Evolutionary conservation across 1,140 invertebrate genomes (phyloP).

Genomic region (Zaprionus ghesquierei): DNA sequence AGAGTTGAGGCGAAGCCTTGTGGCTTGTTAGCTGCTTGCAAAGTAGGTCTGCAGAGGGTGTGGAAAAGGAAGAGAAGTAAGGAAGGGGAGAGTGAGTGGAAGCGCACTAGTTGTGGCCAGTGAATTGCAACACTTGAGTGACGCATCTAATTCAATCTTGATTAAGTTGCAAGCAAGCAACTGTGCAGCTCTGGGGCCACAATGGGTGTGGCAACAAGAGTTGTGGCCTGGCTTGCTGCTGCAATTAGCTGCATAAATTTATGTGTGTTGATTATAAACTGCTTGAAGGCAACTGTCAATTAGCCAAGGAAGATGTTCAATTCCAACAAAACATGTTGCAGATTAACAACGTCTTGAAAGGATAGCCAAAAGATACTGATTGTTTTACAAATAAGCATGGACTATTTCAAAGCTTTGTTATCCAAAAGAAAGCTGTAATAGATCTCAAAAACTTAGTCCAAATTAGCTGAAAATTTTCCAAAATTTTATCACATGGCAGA

Average conservation of each 20-base stretch:
- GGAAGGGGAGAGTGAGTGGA: not conserved
- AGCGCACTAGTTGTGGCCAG: not conserved
- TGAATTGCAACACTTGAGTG: not conserved
- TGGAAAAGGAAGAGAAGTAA: not conserved
- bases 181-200: not conserved
- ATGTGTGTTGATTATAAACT: not conserved
- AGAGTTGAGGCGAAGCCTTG: slow-evolving; percentile 12
- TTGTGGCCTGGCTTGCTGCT: not conserved
- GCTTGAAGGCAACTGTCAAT: not conserved
- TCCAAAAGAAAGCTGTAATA: too few relatives aligned
- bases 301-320: too few relatives aligned
- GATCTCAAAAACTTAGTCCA: too few relatives aligned
- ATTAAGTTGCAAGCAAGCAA: slow-evolving; percentile 11
- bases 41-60: not conserved
- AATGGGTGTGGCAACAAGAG: not conserved
- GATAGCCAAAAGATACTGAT: too few relatives aligned
- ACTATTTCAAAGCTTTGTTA: too few relatives aligned
- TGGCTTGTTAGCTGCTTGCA: slow-evolving; percentile 6
- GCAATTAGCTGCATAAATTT: not conserved
- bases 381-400: too few relatives aligned
- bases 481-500: too few relatives aligned
- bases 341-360: too few relatives aligned
- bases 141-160: slow-evolving; percentile 11
- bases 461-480: too few relatives aligned
- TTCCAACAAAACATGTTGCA: too few relatives aligned